Evolutionary conservation across 2,888 invertebrate genomes (phyloP), one percentile per base, ranked within the genome.

Genomic region (Uropetala carovei): DNA sequence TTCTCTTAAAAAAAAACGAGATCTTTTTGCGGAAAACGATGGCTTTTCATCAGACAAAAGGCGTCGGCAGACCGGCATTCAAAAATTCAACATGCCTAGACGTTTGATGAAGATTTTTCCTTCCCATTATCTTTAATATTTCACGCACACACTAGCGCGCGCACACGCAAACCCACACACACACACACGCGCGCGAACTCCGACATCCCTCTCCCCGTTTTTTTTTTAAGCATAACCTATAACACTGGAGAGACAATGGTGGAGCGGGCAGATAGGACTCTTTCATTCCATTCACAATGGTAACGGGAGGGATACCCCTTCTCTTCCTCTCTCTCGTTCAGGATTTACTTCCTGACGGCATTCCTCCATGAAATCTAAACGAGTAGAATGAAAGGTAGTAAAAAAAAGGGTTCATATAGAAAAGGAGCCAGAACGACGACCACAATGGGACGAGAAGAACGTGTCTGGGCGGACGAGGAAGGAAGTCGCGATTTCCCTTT

Each of bases 311-410:
- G 43, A 3, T 43, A 43, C 43, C 43, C 5, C 18, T 56, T n/a
- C 83, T 57, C 43, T 0, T 13, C 11, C 83, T 18, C 10, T 64
- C 60, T 10, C 75, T 75, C 75, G 27, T 22, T 22, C n/a, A 5
- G 60, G 68, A 56, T 68, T 68, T 68, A 89, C 89, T 89, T 8
- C 89, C 64, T 30, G 30, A 9, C 64, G 43, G 43, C 60, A n/a
- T 64, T 43, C 64, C 16, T 60, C 89, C 89, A 89, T 89, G 89
- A 89, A 89, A 68, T 59, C 56, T 13, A 59, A 89, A 89, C 64
- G 64, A 89, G 30, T 30, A 64, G 89, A 64, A 89, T 68, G 89
- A 43, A 83, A 89, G 14, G 43, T 68, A 16, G 27, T 58, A 43
- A 43, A 64, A 89, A 60, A 89, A 89, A 89, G 18, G 68, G 43